A percentile compares a stretch with the other conserved stretches of the same genome.
phyloP scores from a whole-genome alignment of 2,113 vertebrate species.

The Sceloporus tristichus region DNA sequence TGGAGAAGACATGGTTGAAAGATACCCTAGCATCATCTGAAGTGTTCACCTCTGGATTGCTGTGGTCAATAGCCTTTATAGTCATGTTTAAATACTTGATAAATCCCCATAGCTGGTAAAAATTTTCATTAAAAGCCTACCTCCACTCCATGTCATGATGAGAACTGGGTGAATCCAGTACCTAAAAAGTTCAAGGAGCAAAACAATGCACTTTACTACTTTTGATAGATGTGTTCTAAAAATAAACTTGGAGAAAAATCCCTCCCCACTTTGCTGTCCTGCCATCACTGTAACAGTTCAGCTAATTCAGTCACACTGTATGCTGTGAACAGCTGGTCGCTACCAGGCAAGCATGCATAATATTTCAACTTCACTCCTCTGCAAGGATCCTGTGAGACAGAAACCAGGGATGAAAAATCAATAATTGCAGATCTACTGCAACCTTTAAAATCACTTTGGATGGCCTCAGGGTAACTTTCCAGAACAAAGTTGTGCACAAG shows the following conservation, averaged over 20 bases:
- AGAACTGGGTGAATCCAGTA: conserved; percentile 1
- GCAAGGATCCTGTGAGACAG: neutral
- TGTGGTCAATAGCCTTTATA: neutral
- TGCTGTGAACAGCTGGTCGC: conserved; percentile 16
- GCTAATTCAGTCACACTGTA: conserved; percentile 5
- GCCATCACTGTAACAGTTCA: conserved; percentile 14
- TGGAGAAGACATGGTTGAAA: neutral
- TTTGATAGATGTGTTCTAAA: neutral
- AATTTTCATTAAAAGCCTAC: neutral
- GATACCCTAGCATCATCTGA: neutral
- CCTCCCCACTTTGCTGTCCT: neutral
- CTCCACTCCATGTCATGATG: neutral
- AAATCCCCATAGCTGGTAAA: neutral
- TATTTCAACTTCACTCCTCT: conserved; percentile 36
- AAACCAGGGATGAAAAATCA: neutral
- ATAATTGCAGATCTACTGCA: neutral
- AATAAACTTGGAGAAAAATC: neutral
- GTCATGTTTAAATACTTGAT: neutral
- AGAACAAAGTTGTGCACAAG: conserved; percentile 14
- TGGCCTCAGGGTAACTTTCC: neutral
- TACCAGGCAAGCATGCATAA: conserved; percentile 8
- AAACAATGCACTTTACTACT: neutral
- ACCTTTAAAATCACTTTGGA: conserved; percentile 30
- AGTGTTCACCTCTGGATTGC: neutral
- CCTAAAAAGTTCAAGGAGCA: neutral